These are phyloP conservation scores for Aelia acuminata DNA, from an alignment of 2,888 invertebrate species.

Conservation along the genomic window DNA sequence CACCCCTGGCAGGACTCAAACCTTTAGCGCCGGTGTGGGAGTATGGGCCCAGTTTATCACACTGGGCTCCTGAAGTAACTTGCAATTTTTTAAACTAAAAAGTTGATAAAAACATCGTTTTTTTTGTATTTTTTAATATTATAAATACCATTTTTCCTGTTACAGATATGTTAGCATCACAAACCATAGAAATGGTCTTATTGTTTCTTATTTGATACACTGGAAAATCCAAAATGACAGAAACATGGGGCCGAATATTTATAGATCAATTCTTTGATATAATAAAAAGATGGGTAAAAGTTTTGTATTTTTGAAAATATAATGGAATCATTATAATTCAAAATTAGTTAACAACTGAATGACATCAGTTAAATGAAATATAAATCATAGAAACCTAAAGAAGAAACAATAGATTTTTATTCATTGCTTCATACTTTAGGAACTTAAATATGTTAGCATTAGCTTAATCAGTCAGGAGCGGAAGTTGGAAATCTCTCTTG, in stretches of 20 bases:
- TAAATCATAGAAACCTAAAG: not conserved
- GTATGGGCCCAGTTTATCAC: too few species aligned
- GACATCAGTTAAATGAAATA: not conserved
- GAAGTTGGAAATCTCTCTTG: too few species aligned
- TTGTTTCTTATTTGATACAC: not conserved
- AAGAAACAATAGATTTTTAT: not conserved
- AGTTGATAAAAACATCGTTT: too few species aligned
- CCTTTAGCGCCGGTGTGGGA: too few species aligned
- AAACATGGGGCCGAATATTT: not conserved
- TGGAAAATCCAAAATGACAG: not conserved
- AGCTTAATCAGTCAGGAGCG: too few species aligned
- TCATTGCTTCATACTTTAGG: not conserved
- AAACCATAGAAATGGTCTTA: not conserved
- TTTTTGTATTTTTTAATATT: not conserved
- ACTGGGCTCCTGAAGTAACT: too few species aligned
- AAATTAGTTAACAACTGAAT: not conserved
- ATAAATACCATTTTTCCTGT: not conserved
- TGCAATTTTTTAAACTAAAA: too few species aligned
- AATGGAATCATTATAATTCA: not conserved
- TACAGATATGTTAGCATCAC: not conserved
- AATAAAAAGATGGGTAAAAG: not conserved
- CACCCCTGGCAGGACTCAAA: too few species aligned
- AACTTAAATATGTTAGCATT: not conserved
- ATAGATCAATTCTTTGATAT: not conserved
- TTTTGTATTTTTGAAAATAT: not conserved